Conservation (phyloP, 2,888 invertebrate species). For the Hofmannophila pseudospretella region DNA sequence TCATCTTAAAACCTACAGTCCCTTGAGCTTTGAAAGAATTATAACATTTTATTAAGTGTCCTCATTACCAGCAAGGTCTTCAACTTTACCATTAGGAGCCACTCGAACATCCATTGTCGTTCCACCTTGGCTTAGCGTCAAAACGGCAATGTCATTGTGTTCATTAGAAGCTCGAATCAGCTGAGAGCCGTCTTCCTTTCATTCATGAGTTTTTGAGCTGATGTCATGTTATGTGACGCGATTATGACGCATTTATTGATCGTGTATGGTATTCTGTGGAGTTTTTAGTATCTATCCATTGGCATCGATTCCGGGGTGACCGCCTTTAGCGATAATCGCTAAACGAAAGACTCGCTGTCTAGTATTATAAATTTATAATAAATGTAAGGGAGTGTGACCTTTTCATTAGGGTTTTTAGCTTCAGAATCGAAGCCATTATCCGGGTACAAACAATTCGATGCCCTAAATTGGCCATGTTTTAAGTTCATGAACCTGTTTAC, state of each 20-base stretch:
- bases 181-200: conserved; percentile 29
- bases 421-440: too few relatives aligned
- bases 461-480: background rate
- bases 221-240: conserved; percentile 7
- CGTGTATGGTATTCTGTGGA: too few relatives aligned
- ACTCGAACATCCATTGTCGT: conserved; percentile 4
- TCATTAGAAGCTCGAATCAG: conserved; percentile 28
- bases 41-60: background rate
- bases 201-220: conserved; percentile 22
- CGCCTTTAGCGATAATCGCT: too few relatives aligned
- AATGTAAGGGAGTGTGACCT: too few relatives aligned
- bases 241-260: background rate
- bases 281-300: too few relatives aligned
- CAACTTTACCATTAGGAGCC: conserved; percentile 10
- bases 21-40: too few relatives aligned
- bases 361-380: too few relatives aligned
- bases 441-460: background rate
- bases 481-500: background rate
- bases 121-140: conserved; percentile 27
- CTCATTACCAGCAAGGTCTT: conserved; percentile 5
- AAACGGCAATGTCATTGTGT: conserved; percentile 36
- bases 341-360: too few relatives aligned
- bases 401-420: too few relatives aligned
- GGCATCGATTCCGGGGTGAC: too few relatives aligned
- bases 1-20: too few relatives aligned